Percentiles rank a stretch among this genome's conserved stretches.
These are phyloP conservation scores for Noctua comes DNA, from an alignment of 2,888 invertebrate species.

Conservation along the genomic window DNA sequence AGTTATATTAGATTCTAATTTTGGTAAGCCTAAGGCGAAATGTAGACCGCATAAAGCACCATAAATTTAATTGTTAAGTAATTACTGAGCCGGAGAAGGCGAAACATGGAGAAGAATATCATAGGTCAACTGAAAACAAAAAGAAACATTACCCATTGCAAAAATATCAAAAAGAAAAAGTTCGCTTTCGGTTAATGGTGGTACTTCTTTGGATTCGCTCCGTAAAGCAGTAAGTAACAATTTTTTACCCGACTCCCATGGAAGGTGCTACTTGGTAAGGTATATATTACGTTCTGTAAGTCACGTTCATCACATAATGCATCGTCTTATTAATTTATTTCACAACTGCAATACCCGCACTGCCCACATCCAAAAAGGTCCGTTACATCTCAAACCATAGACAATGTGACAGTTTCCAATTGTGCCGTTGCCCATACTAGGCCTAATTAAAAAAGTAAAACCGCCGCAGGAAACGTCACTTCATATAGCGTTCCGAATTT, in stretches of 20 bases:
- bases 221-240: too few relatives aligned
- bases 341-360: conserved; percentile 37
- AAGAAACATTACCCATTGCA: too few relatives aligned
- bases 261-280: neutral
- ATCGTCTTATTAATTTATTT: conserved; percentile 28
- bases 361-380: conserved; percentile 58
- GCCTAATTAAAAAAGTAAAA: conserved; percentile 74
- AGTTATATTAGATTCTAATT: neutral
- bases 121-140: too few relatives aligned
- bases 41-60: neutral
- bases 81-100: neutral
- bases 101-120: neutral
- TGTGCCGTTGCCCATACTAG: conserved; percentile 69
- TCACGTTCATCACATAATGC: neutral
- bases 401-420: conserved; percentile 67
- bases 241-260: too few relatives aligned
- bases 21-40: neutral
- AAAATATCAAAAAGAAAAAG: neutral
- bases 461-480: conserved; percentile 79
- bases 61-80: neutral
- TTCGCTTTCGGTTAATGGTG: neutral
- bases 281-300: neutral
- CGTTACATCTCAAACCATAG: conserved; percentile 59
- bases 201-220: neutral
- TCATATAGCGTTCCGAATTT: conserved; percentile 76